These are phyloP conservation scores for Piprites chloris DNA, from an alignment of 2,113 vertebrate species.

Conservation along the genomic window DNA sequence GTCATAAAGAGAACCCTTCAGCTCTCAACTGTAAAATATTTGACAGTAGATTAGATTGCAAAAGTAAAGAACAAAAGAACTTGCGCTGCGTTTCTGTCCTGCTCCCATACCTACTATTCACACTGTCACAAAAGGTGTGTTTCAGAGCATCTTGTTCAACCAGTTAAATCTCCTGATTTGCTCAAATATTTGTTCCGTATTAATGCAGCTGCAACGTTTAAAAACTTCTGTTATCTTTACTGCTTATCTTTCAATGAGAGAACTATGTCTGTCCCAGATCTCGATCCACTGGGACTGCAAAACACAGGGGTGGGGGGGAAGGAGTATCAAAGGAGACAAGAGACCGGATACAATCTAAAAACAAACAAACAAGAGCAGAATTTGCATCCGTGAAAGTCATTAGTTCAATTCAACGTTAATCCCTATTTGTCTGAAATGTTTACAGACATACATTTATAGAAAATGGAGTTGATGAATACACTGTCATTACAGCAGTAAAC, in stretches of 20 bases:
- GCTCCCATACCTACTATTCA: not conserved
- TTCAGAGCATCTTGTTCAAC: not conserved
- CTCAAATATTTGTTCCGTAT: conserved; percentile 14
- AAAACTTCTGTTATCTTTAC: conserved; percentile 11
- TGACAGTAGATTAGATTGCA: not conserved
- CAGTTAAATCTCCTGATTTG: not conserved
- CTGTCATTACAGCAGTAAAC: not conserved
- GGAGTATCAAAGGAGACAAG: not conserved
- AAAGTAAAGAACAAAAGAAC: not conserved
- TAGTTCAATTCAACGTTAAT: not conserved
- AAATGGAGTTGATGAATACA: not conserved
- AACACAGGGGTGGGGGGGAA: not conserved
- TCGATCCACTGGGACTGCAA: not conserved
- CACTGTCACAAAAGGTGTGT: not conserved
- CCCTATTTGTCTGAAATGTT: not conserved
- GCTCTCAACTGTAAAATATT: not conserved
- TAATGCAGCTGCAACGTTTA: not conserved
- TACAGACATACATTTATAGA: not conserved
- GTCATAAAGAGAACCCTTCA: not conserved
- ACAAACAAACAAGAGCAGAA: not conserved
- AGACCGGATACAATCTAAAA: not conserved
- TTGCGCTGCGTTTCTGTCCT: not conserved
- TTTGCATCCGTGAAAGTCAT: not conserved
- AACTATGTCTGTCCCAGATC: not conserved
- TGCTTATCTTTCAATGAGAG: not conserved